phyloP scores from a whole-genome alignment of 2,113 vertebrate genomes.

The Ochotona curzoniae region DNA sequence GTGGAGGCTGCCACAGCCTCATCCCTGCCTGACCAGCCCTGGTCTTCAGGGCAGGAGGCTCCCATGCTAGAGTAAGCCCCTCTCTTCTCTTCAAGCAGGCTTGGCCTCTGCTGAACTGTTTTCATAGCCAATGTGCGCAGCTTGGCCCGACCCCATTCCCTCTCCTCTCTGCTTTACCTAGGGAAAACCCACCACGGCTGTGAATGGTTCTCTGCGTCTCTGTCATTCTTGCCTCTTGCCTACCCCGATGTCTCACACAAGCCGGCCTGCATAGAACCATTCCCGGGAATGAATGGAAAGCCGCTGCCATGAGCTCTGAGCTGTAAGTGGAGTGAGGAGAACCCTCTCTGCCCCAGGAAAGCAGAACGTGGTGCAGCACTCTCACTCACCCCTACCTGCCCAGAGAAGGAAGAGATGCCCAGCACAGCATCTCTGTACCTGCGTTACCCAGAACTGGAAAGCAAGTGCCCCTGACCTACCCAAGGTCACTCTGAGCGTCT shows the following conservation, averaged over 20 bases:
- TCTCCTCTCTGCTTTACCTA: neutral
- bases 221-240: neutral
- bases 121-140: neutral
- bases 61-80: neutral
- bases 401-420: neutral
- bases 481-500: constrained; percentile 48
- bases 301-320: neutral
- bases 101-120: neutral
- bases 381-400: neutral
- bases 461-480: neutral
- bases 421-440: neutral
- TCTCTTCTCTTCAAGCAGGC: neutral
- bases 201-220: neutral
- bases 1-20: neutral
- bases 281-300: neutral
- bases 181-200: neutral
- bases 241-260: neutral
- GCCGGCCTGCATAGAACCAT: no score
- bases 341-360: accelerated
- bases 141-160: neutral
- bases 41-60: neutral
- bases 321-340: neutral
- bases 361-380: no score
- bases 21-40: neutral
- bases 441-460: neutral